Evolutionary conservation across 2,888 invertebrate genomes (phyloP), one percentile per base, ranked within the genome.

Genomic region (Drosophila monieri): DNA sequence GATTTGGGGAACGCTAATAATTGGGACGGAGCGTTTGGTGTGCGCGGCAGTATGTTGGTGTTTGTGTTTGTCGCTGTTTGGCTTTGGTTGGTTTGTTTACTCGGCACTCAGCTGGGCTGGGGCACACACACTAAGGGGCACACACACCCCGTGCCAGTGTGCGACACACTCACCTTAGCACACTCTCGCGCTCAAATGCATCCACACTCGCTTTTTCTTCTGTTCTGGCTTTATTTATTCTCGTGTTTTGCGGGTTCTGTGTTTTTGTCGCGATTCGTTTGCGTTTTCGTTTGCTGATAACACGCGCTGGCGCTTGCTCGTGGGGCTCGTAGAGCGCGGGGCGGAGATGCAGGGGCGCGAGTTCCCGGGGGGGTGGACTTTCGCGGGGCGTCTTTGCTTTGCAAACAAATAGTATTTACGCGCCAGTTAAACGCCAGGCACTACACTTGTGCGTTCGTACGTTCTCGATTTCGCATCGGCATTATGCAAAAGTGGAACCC

Each of bases 401-500:
- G 58, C 76, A 21, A n/a, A 21, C n/a, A 43, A 51, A 54, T 46
- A 74, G 39, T 41, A 68, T 61, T 53, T 65, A 47, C 64, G 64
- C 46, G 46, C 46, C 55, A 67, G 25, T 47, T 48, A 21, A 43
- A 43, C 18, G 18, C 4, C 32, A 32, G 35, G 14, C 35, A n/a
- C 35, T n/a, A 35, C 35, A 35, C 35, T 21, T 43, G 9, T 5
- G 5, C 21, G 8, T 21, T 1, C 18, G n/a, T 46, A 39, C 37
- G 23, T 49, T 76, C 52, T 43, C 21, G 27, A 39, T 54, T 32
- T 48, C 58, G 58, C 23, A 58, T 39, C 56, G 52, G 59, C 67
- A 83, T 88, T 88, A 88, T 88, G 88, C 87, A 88, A 88, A 87
- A 74, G 69, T 68, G 69, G 18, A 41, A 18, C 18, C 18, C 15